Conservation (phyloP, 2,888 invertebrate species). For the Watsonalla cultraria region DNA sequence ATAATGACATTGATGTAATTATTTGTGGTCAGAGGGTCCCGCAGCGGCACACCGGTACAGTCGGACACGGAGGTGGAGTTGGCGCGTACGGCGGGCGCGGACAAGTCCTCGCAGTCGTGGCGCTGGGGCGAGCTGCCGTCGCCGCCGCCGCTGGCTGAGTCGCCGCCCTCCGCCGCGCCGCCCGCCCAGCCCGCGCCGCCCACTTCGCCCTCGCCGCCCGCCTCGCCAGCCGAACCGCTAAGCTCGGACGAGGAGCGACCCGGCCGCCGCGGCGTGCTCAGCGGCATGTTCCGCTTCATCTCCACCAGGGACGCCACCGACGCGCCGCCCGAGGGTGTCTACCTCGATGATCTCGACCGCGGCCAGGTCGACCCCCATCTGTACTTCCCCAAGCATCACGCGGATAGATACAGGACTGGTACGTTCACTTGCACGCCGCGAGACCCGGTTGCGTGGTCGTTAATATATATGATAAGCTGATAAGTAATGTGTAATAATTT, state of each 20-base stretch:
- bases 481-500: no score
- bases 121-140: slow-evolving; percentile 93
- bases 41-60: slow-evolving; percentile 91
- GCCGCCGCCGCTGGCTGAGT: slow-evolving; percentile 52
- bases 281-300: slow-evolving; percentile 97
- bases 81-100: slow-evolving; percentile 61
- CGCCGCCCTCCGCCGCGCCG: slow-evolving; percentile 18
- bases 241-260: slow-evolving; percentile 74
- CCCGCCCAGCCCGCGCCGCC: slow-evolving; percentile 43
- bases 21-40: slow-evolving; percentile 61
- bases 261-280: slow-evolving; percentile 84
- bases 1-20: neutral
- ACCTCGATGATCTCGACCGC: slow-evolving; percentile 93
- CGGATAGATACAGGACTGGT: slow-evolving; percentile 66
- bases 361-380: slow-evolving; percentile 96
- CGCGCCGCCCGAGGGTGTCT: slow-evolving; percentile 88
- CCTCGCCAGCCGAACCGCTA: slow-evolving; percentile 61
- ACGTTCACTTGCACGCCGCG: slow-evolving; percentile 14
- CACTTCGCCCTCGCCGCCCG: slow-evolving; percentile 43
- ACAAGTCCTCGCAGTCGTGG: slow-evolving; percentile 86
- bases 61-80: slow-evolving; percentile 97
- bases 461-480: no score
- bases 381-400: slow-evolving; percentile 89
- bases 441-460: neutral
- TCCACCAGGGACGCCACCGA: slow-evolving; percentile 50